phyloP scores from a whole-genome alignment of 2,888 invertebrate genomes.

The Leuctra nigra region DNA sequence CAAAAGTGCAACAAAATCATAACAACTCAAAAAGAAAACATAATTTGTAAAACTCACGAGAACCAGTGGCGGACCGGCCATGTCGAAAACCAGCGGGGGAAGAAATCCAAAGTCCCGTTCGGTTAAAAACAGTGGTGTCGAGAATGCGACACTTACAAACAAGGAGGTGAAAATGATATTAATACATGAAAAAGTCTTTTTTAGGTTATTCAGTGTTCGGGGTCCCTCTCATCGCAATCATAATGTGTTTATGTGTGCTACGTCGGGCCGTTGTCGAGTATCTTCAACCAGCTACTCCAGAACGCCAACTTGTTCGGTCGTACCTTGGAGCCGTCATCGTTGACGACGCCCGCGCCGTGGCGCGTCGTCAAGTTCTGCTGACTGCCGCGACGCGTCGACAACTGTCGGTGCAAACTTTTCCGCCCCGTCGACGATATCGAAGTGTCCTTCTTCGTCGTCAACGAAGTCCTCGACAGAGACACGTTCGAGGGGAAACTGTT shows the following conservation, averaged over 20 bases:
- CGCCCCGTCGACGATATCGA: slow-evolving; percentile 1
- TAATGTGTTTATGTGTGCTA: neutral
- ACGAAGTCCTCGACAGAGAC: slow-evolving; percentile 20
- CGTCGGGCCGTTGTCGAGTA: neutral
- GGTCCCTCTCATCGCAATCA: no score
- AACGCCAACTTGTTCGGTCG: slow-evolving; percentile 59
- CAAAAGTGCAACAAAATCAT: no score
- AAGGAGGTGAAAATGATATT: no score
- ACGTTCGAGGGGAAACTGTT: neutral
- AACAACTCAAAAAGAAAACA: no score
- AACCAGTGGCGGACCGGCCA: no score
- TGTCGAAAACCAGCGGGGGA: no score
- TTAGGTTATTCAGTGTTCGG: no score
- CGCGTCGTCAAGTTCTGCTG: neutral
- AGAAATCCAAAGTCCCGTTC: no score
- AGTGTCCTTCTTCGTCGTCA: neutral
- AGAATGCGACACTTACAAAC: no score
- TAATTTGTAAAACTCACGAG: no score
- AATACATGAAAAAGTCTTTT: no score
- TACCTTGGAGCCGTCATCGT: slow-evolving; percentile 50
- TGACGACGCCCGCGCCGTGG: neutral
- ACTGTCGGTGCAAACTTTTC: neutral
- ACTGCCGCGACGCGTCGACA: neutral
- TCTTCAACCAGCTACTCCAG: slow-evolving; percentile 56
- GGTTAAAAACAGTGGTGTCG: no score